Conservation (phyloP, 2,113 vertebrate species). For the Barnardius zonarius region DNA sequence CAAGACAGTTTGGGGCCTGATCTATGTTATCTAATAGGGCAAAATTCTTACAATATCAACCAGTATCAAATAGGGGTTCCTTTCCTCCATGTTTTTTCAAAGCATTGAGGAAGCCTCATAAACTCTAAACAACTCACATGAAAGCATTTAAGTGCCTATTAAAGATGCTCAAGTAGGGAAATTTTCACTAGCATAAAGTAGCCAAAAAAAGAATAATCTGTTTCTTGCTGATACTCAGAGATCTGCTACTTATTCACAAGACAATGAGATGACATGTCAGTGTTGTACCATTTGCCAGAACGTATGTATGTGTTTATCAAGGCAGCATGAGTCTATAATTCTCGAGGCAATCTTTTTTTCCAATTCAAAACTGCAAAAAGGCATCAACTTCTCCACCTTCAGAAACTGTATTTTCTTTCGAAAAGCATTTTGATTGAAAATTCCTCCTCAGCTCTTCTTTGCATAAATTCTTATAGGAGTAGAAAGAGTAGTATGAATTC, state of each 20-base stretch:
- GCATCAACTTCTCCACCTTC: neutral
- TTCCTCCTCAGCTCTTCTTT: neutral
- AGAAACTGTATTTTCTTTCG: neutral
- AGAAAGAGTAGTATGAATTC: neutral
- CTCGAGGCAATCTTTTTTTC: neutral
- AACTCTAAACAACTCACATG: neutral
- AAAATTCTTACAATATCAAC: neutral
- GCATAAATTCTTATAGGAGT: neutral
- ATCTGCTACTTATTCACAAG: neutral
- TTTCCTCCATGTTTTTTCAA: neutral
- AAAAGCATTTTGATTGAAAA: neutral
- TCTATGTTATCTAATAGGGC: neutral
- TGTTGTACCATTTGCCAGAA: neutral
- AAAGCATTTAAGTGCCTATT: neutral
- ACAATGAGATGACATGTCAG: neutral
- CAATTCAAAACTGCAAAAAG: neutral
- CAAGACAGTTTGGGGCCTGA: neutral
- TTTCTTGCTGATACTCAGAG: neutral
- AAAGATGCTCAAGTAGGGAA: neutral
- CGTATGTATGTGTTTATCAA: neutral
- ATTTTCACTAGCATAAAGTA: neutral
- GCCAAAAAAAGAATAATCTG: neutral
- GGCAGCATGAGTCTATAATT: neutral
- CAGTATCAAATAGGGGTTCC: neutral
- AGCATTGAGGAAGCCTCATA: neutral